Evolutionary conservation across 2,113 vertebrate species (phyloP).

Genomic region (Catagonus wagneri): DNA sequence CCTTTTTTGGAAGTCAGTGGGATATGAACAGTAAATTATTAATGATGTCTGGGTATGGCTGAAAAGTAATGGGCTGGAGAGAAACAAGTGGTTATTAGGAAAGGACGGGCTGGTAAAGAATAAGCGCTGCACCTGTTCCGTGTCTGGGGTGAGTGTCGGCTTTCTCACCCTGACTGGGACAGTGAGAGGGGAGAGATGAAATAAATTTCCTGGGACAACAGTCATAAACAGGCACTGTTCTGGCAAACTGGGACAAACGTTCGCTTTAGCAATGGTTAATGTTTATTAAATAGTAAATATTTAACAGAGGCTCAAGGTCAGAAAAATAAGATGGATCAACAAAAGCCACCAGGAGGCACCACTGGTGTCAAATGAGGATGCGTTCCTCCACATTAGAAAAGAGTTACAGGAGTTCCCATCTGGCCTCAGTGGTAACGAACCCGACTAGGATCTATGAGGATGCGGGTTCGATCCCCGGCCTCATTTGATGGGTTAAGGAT

Average conservation of each 20-base stretch:
- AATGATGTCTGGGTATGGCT: neutral
- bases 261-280: neutral
- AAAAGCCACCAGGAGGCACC: neutral
- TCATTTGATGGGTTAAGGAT: too few relatives aligned
- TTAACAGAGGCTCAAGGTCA: neutral
- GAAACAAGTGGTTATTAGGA: neutral
- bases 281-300: neutral
- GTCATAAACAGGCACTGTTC: neutral
- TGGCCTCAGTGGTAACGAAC: too few relatives aligned
- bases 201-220: neutral
- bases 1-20: constrained; percentile 37
- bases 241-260: neutral
- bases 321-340: neutral
- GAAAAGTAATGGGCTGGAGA: neutral
- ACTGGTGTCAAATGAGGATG: neutral
- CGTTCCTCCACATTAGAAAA: neutral
- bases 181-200: neutral
- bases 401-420: too few relatives aligned
- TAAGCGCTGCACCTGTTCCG: too few relatives aligned
- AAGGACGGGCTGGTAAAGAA: neutral
- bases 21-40: constrained; percentile 16
- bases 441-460: too few relatives aligned
- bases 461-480: too few relatives aligned
- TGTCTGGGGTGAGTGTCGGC: accelerated
- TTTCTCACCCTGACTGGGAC: neutral